Evolutionary conservation across 2,797 vertebrate genomes (phyloP).

Genomic region (Leptoclinus maculatus): DNA sequence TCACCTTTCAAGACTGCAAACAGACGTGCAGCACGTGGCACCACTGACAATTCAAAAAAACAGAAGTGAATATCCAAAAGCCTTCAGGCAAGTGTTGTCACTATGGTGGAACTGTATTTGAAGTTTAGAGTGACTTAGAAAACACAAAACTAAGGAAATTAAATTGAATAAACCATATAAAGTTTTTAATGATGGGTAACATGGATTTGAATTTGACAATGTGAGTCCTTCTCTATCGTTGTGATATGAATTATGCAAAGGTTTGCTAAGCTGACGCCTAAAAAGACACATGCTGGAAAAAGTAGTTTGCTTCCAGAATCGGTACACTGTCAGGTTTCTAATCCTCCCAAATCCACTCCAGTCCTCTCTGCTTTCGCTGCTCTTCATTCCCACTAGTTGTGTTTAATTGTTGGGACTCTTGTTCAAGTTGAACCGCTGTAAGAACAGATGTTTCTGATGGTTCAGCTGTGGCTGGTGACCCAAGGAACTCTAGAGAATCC

Average conservation of each 20-base stretch:
- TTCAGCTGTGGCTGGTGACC: background rate
- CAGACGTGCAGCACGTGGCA: conserved; percentile 34
- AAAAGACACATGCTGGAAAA: background rate
- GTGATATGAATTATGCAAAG: background rate
- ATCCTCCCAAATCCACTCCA: conserved; percentile 27
- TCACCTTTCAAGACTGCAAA: conserved; percentile 50
- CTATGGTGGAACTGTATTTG: background rate
- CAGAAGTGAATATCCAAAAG: conserved; percentile 5
- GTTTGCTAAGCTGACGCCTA: background rate
- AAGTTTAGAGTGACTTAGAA: background rate
- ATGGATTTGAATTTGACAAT: background rate
- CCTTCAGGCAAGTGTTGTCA: background rate
- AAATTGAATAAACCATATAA: background rate
- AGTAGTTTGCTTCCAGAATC: background rate
- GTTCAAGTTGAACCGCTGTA: background rate
- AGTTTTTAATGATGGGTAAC: background rate
- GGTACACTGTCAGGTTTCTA: background rate
- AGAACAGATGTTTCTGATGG: background rate
- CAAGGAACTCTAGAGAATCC: conserved; percentile 5
- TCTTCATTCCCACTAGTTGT: background rate
- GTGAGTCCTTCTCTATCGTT: background rate
- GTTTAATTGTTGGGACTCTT: conserved; percentile 16
- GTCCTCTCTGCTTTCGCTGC: background rate
- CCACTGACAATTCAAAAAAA: conserved; percentile 13
- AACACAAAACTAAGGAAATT: background rate